Evolutionary conservation across 2,113 vertebrate species (phyloP).

Genomic region (Anguilla rostrata): DNA sequence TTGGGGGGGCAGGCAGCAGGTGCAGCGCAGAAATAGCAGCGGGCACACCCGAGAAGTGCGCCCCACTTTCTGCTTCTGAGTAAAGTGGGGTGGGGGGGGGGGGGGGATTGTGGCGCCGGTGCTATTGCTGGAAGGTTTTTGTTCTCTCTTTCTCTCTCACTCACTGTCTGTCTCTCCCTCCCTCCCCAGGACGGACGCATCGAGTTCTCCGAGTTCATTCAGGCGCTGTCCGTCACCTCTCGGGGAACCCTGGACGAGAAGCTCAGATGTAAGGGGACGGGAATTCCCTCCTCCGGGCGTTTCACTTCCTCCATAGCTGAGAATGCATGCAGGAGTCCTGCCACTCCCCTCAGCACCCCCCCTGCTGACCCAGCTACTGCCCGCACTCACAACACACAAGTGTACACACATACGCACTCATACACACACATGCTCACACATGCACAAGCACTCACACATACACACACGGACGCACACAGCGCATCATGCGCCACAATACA

Average conservation of each 20-base stretch:
- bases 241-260: constrained; percentile 96
- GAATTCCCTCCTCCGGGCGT: not conserved
- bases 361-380: not conserved
- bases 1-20: constrained; percentile 46
- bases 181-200: constrained; percentile 87
- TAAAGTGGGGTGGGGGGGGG: constrained; percentile 38
- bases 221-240: constrained; percentile 95
- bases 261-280: constrained; percentile 85
- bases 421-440: too few species aligned
- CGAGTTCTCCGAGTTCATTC: constrained; percentile 97
- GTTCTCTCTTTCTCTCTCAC: constrained; percentile 15
- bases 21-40: constrained; percentile 63
- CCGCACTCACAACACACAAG: not conserved
- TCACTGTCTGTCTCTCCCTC: constrained; percentile 12
- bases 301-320: constrained; percentile 6
- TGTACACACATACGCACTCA: too few species aligned
- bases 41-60: constrained; percentile 54
- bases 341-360: not conserved
- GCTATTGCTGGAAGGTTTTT: not conserved
- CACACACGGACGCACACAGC: too few species aligned
- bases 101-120: constrained; percentile 28
- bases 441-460: too few species aligned
- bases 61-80: constrained; percentile 51
- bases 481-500: too few species aligned
- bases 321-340: not conserved